phyloP scores from a whole-genome alignment of 2,797 vertebrate species.

The Neoniphon sammara region DNA sequence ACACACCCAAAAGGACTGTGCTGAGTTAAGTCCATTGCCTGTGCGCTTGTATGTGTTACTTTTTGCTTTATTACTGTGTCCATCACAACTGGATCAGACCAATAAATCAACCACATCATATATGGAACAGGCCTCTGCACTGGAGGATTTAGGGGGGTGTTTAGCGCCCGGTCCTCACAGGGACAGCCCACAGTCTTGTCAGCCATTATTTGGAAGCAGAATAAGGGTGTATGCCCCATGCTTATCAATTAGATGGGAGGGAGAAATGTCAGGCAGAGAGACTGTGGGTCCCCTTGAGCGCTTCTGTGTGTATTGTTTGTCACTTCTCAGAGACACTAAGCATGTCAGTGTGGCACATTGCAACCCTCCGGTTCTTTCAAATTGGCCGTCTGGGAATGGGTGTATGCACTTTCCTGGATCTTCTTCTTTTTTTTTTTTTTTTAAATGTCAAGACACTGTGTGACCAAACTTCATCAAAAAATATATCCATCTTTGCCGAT shows the following conservation, averaged over 20 bases:
- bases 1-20: not conserved
- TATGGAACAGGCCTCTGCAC: conserved; percentile 15
- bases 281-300: conserved; percentile 32
- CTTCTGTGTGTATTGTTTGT: conserved; percentile 63
- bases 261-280: conserved; percentile 58
- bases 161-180: conserved; percentile 40
- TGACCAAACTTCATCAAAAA: conserved; percentile 45
- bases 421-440: conserved; percentile 34
- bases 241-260: conserved; percentile 59
- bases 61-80: conserved; percentile 46
- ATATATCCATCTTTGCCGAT: conserved; percentile 23
- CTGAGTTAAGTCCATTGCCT: not conserved
- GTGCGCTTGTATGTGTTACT: not conserved
- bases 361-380: conserved; percentile 57
- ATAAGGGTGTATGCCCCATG: conserved; percentile 22
- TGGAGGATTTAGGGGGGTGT: conserved; percentile 43
- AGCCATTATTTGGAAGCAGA: conserved; percentile 34
- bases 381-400: conserved; percentile 61
- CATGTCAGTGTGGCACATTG: conserved; percentile 58
- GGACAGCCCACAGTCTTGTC: conserved; percentile 44
- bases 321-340: conserved; percentile 61
- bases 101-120: conserved; percentile 59
- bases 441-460: conserved; percentile 56
- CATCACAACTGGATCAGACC: conserved; percentile 57
- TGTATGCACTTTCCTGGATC: conserved; percentile 23